Percentiles rank a stretch among this genome's conserved stretches.
These are phyloP conservation scores for Operophtera brumata DNA, from an alignment of 2,888 invertebrate species.

Conservation along the genomic window DNA sequence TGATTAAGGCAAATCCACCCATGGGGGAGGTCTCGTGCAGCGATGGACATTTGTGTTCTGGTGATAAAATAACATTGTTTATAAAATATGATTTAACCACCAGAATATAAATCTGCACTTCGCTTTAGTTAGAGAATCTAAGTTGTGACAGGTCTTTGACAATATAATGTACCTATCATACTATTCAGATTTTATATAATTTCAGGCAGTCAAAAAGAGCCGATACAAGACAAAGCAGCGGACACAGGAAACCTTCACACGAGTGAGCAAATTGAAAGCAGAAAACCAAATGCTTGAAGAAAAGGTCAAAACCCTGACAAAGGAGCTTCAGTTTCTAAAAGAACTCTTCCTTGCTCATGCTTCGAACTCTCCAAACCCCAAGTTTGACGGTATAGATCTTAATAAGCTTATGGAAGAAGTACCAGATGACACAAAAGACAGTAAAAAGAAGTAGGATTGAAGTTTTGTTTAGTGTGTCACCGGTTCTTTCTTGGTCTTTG, in stretches of 20 bases:
- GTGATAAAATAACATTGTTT: no score
- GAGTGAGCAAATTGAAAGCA: slow-evolving; percentile 87
- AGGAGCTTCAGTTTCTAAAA: slow-evolving; percentile 89
- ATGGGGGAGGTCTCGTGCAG: no score
- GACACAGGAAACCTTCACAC: slow-evolving; percentile 87
- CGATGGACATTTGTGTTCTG: no score
- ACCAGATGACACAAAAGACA: slow-evolving; percentile 58
- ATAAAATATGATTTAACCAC: no score
- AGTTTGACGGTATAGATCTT: slow-evolving; percentile 80
- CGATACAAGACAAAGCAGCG: slow-evolving; percentile 88
- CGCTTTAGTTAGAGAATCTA: no score
- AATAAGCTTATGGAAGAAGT: slow-evolving; percentile 80
- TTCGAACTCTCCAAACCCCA: slow-evolving; percentile 79
- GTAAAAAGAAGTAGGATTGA: slow-evolving; percentile 30
- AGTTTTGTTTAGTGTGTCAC: no score
- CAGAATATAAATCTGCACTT: no score
- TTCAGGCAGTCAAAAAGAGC: slow-evolving; percentile 90
- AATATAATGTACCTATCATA: no score
- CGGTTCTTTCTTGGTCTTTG: no score
- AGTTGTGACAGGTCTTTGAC: no score
- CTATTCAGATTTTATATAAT: slow-evolving; percentile 26
- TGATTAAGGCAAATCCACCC: no score
- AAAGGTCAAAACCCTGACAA: slow-evolving; percentile 89
- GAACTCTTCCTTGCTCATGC: slow-evolving; percentile 91
- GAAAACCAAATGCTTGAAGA: slow-evolving; percentile 91